Evolutionary conservation across 2,888 invertebrate genomes (phyloP).

Genomic region (Polyommatus icarus): DNA sequence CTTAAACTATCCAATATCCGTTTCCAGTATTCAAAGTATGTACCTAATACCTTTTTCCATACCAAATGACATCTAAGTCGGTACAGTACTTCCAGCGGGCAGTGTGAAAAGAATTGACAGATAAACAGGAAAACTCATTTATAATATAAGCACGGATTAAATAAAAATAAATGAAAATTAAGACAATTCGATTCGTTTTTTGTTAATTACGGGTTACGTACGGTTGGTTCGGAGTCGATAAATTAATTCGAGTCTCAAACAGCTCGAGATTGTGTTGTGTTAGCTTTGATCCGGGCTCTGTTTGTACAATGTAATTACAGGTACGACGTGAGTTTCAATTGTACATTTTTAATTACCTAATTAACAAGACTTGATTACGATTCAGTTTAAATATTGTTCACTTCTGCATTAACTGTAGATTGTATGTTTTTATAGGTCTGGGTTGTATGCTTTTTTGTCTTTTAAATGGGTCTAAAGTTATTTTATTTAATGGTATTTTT

Average conservation of each 20-base stretch:
- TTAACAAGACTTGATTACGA: not conserved
- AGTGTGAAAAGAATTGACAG: not conserved
- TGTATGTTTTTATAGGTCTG: too few relatives aligned
- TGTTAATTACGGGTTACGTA: not conserved
- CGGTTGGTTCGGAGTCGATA: not conserved
- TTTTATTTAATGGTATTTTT: too few relatives aligned
- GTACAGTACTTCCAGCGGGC: too few relatives aligned
- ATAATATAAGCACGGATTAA: not conserved
- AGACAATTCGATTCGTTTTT: not conserved
- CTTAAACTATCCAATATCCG: too few relatives aligned
- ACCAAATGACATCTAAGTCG: too few relatives aligned
- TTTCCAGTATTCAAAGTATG: too few relatives aligned
- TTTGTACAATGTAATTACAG: constrained; percentile 16
- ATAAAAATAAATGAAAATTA: not conserved
- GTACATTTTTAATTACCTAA: constrained; percentile 7
- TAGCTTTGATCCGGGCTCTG: constrained; percentile 1
- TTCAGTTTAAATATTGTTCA: not conserved
- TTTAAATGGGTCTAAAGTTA: too few relatives aligned
- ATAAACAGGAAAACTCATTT: not conserved
- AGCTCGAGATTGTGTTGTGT: not conserved
- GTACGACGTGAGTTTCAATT: not conserved
- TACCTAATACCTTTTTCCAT: too few relatives aligned
- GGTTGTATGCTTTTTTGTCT: too few relatives aligned
- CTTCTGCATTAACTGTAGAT: not conserved
- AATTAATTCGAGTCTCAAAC: not conserved